Percentiles rank a stretch among this genome's conserved stretches.
These are phyloP conservation scores for Allygus modestus DNA, from an alignment of 2,888 invertebrate species.

Conservation along the genomic window DNA sequence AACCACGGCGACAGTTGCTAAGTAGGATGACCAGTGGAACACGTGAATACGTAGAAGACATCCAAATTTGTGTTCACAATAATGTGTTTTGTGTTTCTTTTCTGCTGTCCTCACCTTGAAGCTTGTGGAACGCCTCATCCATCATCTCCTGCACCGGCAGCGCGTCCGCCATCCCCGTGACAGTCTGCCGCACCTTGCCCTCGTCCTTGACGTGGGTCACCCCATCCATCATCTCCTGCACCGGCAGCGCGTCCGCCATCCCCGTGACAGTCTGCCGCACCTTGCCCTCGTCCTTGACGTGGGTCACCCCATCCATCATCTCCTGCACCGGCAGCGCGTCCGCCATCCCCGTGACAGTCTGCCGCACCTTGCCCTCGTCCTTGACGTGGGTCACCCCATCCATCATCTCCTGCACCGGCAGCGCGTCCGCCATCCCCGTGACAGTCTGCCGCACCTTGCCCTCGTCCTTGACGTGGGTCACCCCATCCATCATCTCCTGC, in stretches of 20 bases:
- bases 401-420: constrained; percentile 40
- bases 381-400: constrained; percentile 62
- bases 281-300: constrained; percentile 66
- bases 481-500: constrained; percentile 58
- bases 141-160: constrained; percentile 42
- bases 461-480: constrained; percentile 65
- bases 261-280: constrained; percentile 60
- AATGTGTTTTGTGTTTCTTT: too few species aligned
- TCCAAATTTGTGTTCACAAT: too few species aligned
- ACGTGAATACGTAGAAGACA: too few species aligned
- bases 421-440: constrained; percentile 58
- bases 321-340: constrained; percentile 49
- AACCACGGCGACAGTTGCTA: too few species aligned
- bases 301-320: constrained; percentile 41
- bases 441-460: constrained; percentile 59
- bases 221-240: constrained; percentile 22
- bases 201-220: constrained; percentile 64
- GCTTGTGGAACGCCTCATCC: constrained; percentile 65
- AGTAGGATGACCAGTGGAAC: too few species aligned
- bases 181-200: constrained; percentile 60
- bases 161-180: constrained; percentile 58
- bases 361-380: constrained; percentile 63
- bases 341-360: constrained; percentile 62
- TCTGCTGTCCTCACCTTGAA: constrained; percentile 67
- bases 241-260: constrained; percentile 56